A percentile compares a stretch with the other conserved stretches of the same genome.
phyloP scores from a whole-genome alignment of 1,140 invertebrate genomes.

The Lordiphosa collinella region DNA sequence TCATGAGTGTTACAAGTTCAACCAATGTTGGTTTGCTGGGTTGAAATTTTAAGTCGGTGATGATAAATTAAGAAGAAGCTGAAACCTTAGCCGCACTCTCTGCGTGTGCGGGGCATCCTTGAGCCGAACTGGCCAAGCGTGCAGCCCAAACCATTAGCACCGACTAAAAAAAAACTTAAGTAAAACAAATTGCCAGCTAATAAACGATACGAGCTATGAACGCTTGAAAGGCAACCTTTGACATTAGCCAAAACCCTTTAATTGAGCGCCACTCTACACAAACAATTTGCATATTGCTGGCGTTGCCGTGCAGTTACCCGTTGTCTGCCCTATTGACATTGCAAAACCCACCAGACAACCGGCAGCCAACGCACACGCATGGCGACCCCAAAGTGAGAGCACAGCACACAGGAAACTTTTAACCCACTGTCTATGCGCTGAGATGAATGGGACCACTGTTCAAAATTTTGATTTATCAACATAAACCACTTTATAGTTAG shows the following conservation, averaged over 20 bases:
- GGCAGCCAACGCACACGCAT: constrained; percentile 30
- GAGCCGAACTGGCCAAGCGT: constrained; percentile 44
- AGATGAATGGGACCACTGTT: too few relatives aligned
- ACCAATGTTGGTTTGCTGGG: constrained; percentile 1
- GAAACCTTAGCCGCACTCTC: constrained; percentile 2
- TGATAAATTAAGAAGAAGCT: constrained; percentile 12
- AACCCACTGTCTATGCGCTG: not conserved
- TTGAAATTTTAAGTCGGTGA: constrained; percentile 23
- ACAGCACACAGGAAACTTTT: not conserved
- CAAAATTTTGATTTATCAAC: too few relatives aligned
- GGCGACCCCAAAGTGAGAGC: constrained; percentile 15
- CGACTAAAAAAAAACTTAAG: constrained; percentile 27
- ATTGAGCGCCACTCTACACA: constrained; percentile 4
- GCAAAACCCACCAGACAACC: constrained; percentile 56
- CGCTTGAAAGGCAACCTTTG: constrained; percentile 34
- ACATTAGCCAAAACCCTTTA: constrained; percentile 44
- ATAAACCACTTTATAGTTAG: too few relatives aligned
- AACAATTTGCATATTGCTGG: constrained; percentile 38
- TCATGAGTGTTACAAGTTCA: constrained; percentile 3
- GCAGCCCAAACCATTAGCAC: constrained; percentile 55
- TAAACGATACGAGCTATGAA: constrained; percentile 19
- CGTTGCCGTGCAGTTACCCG: constrained; percentile 27
- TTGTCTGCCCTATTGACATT: constrained; percentile 60
- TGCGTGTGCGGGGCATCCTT: constrained; percentile 41
- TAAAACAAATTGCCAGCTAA: constrained; percentile 38